Evolutionary conservation across 2,797 vertebrate genomes (phyloP).

Genomic region (Neosalanx taihuensis): DNA sequence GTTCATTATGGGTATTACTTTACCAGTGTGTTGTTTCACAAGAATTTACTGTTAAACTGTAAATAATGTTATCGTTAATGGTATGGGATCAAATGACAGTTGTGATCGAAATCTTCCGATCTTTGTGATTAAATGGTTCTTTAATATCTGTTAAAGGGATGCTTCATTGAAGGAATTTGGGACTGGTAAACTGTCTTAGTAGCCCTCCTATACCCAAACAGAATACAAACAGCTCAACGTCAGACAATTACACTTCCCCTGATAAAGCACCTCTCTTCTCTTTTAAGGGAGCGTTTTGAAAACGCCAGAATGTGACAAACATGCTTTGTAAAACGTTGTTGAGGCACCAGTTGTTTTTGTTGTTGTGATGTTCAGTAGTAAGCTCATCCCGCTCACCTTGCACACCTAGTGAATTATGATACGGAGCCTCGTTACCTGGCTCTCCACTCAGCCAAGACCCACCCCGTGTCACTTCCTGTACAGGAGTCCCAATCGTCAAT

Average conservation of each 20-base stretch:
- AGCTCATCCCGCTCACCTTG: background rate
- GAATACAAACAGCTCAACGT: background rate
- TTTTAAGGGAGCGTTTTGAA: constrained; percentile 17
- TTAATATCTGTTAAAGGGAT: constrained; percentile 17
- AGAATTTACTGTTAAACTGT: constrained; percentile 6
- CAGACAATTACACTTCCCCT: background rate
- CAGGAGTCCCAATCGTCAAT: no score
- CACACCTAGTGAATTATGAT: background rate
- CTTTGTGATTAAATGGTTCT: background rate
- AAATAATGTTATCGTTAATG: constrained; percentile 8
- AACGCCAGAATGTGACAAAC: constrained; percentile 6
- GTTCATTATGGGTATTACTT: constrained; percentile 20
- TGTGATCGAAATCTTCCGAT: background rate
- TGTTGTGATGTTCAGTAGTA: background rate
- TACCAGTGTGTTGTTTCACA: background rate
- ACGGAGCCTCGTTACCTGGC: background rate
- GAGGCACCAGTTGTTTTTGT: constrained; percentile 1
- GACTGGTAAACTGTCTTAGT: constrained; percentile 32
- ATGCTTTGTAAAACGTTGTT: background rate
- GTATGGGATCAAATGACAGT: constrained; percentile 7
- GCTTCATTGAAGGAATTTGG: constrained; percentile 22
- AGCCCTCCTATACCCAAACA: background rate
- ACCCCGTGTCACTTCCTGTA: background rate
- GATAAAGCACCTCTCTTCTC: constrained; percentile 2
- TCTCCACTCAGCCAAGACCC: background rate